These are phyloP conservation scores for Macrophya alboannulata DNA, from an alignment of 2,888 invertebrate genomes.

Conservation along the genomic window DNA sequence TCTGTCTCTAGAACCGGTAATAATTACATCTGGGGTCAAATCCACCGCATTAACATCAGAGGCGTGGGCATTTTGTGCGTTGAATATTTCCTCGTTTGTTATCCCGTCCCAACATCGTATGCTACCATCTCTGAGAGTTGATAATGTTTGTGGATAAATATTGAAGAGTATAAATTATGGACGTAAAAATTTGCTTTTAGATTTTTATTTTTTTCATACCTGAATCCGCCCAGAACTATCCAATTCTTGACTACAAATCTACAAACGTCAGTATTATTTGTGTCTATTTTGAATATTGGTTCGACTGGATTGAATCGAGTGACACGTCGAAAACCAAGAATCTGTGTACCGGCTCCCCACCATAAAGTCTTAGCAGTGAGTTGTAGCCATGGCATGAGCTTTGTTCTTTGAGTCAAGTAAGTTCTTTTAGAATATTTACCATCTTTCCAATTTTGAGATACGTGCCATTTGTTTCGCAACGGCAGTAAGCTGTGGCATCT, in stretches of 20 bases:
- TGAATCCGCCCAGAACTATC: conserved; percentile 79
- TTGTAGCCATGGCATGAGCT: conserved; percentile 82
- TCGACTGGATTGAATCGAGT: conserved; percentile 71
- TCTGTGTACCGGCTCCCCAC: conserved; percentile 81
- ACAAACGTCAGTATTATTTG: conserved; percentile 77
- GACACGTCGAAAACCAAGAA: conserved; percentile 72
- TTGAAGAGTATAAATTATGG: background rate
- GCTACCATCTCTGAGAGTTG: conserved; percentile 77
- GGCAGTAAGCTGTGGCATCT: conserved; percentile 76
- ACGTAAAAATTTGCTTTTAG: background rate
- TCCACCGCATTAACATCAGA: conserved; percentile 80
- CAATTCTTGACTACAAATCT: conserved; percentile 79
- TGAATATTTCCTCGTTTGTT: conserved; percentile 67
- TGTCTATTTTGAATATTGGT: conserved; percentile 66
- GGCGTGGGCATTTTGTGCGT: conserved; percentile 72
- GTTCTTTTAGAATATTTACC: conserved; percentile 81
- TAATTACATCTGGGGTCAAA: conserved; percentile 74
- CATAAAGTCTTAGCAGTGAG: conserved; percentile 81
- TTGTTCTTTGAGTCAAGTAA: conserved; percentile 79
- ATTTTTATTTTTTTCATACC: conserved; percentile 69
- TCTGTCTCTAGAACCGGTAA: conserved; percentile 80
- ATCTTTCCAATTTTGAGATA: conserved; percentile 82
- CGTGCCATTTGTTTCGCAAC: conserved; percentile 77
- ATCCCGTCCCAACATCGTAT: conserved; percentile 76
- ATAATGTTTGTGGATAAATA: conserved; percentile 17